Base-by-base conservation (phyloP, 2,797 vertebrate genomes). In the Percopsis omiscomaycus region DNA sequence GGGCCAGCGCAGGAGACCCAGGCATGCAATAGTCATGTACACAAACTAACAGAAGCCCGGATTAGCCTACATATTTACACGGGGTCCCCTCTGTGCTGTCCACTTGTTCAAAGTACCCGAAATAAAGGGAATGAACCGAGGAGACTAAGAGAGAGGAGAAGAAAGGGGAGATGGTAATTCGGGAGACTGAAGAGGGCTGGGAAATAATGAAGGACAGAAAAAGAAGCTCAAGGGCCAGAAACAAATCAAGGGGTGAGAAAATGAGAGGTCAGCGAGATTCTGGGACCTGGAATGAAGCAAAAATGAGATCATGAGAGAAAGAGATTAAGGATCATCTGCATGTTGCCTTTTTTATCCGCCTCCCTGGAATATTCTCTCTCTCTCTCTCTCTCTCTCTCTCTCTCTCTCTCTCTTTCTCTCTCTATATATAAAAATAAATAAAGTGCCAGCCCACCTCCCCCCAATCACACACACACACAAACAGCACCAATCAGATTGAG, bases 281-380 rank as follows among this genome's bases (percentile, higher is more conserved):
- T 15, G 29, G 50, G 47, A 49, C 47, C 47, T 86, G 88, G 77
- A 86, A 80, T 8, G 37, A 71, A 85, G 76, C 66, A 69, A 69
- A 89, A 89, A 88, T 80, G 74, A 77, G 81, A 88, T 89, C 78
- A 86, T 57, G 62, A 82, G 87, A 90, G 86, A 88, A 88, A 84
- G 84, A 86, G 89, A 90, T 91, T 89, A 91, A 62, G 85, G 68
- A 86, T 88, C 82, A 86, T 90, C 87, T 90, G 86, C 89, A 90
- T 91, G 89, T 89, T 77, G 62, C 61, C 81, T 83, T 84, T 22
- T 85, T 86, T 73, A 87, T 88, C 81, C 64, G 72, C 61, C 64
- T 77, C 16, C 44, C 74, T 5, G 13, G 81, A 89, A 88, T 89
- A 84, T 80, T 6, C 73, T 58, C 68, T 63, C 84, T 69, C 71